phyloP scores from a whole-genome alignment of 2,888 invertebrate species.

The Chrysotoxum bicinctum region DNA sequence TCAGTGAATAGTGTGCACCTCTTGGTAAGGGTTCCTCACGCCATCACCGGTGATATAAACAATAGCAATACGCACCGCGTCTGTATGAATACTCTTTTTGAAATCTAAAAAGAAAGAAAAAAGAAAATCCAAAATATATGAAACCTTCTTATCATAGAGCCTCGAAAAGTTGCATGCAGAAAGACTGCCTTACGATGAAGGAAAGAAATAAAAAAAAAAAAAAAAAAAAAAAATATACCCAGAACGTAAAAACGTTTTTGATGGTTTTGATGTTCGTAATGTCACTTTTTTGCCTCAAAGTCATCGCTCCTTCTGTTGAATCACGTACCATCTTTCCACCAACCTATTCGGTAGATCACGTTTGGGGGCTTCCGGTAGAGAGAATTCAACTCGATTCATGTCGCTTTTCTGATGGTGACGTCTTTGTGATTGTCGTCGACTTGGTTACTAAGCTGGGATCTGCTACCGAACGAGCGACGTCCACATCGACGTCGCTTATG shows the following conservation, averaged over 20 bases:
- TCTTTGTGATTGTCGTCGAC: conserved; percentile 72
- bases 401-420: conserved; percentile 72
- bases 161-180: conserved; percentile 1
- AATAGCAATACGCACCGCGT: conserved; percentile 35
- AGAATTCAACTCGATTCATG: conserved; percentile 73
- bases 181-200: conserved; percentile 6
- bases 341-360: conserved; percentile 73
- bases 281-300: conserved; percentile 73
- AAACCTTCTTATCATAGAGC: not conserved
- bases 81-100: conserved; percentile 36
- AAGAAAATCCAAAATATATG: conserved; percentile 25
- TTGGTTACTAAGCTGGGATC: conserved; percentile 55
- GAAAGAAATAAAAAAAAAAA: not conserved
- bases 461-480: conserved; percentile 25
- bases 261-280: conserved; percentile 73
- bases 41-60: not conserved
- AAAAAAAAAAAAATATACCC: conserved; percentile 51
- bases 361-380: conserved; percentile 73
- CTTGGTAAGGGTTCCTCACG: conserved; percentile 42
- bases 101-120: conserved; percentile 28
- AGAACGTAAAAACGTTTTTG: conserved; percentile 68
- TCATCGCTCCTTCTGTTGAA: conserved; percentile 73
- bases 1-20: not conserved
- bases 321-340: conserved; percentile 73
- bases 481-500: conserved; percentile 7